A percentile compares a stretch with the other conserved stretches of the same genome.
Evolutionary conservation across 2,797 vertebrate species (phyloP).

Genomic region (Steatocranus sp.): DNA sequence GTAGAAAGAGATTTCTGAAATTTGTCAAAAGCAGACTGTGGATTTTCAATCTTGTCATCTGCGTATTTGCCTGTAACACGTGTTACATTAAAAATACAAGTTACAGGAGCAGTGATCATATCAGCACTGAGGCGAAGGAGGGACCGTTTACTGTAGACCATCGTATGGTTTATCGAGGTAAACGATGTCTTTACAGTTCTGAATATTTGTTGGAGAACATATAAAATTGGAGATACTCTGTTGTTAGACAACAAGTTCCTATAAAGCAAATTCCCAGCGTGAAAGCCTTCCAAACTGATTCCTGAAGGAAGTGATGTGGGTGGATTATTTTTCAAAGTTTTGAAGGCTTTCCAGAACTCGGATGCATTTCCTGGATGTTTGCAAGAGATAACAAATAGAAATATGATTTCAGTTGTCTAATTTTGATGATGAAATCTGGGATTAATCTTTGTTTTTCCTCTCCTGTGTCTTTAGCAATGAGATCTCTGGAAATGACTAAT

Average conservation of each 20-base stretch:
- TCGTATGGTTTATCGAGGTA: not conserved
- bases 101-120: not conserved
- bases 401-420: not conserved
- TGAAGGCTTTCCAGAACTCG: not conserved
- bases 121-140: not conserved
- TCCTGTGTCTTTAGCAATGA: not conserved
- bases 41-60: not conserved
- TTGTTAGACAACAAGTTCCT: not conserved
- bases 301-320: not conserved
- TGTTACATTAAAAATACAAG: not conserved
- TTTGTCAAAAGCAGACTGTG: not conserved
- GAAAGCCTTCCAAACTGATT: not conserved
- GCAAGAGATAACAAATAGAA: not conserved
- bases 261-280: not conserved
- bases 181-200: not conserved
- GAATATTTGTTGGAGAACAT: not conserved
- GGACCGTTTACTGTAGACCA: not conserved
- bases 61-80: not conserved
- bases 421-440: not conserved
- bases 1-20: not conserved
- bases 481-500: not conserved
- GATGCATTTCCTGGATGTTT: not conserved
- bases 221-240: not conserved
- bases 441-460: not conserved
- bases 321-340: too few species aligned